These are phyloP conservation scores for Callospermophilus lateralis DNA, from an alignment of 2,113 vertebrate genomes.

Conservation along the genomic window DNA sequence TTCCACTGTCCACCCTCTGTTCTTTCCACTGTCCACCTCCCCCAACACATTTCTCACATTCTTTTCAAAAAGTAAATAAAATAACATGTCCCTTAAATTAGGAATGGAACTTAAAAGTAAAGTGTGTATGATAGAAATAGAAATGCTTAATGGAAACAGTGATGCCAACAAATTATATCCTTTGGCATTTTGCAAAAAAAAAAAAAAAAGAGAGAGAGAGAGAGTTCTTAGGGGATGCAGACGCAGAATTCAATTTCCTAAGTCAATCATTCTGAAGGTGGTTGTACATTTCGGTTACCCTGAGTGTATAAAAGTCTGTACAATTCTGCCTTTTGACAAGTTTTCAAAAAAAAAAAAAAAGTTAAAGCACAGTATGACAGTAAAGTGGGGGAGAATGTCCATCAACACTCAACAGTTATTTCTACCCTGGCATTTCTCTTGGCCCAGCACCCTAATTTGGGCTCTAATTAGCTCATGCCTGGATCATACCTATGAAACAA, in stretches of 20 bases:
- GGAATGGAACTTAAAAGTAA: background rate
- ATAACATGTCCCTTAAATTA: slow-evolving; percentile 26
- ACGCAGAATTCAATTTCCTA: background rate
- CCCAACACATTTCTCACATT: background rate
- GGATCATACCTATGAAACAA: background rate
- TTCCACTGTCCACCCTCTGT: background rate
- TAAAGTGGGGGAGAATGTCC: background rate
- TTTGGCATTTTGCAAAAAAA: background rate
- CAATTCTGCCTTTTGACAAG: background rate
- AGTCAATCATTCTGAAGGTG: background rate
- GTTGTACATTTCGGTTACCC: background rate
- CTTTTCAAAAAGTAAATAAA: slow-evolving; percentile 49
- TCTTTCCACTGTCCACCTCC: background rate
- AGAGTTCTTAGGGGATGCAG: background rate
- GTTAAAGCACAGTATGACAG: background rate
- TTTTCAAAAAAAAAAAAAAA: background rate
- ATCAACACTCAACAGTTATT: background rate
- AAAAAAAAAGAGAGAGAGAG: background rate
- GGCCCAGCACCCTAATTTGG: background rate
- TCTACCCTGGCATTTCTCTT: background rate
- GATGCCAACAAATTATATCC: background rate
- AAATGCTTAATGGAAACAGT: slow-evolving; percentile 8
- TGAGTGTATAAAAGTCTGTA: background rate
- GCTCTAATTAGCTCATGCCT: background rate
- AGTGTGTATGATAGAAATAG: background rate